Conservation (phyloP, 2,888 invertebrate species). For the Calliscelio sp. region DNA sequence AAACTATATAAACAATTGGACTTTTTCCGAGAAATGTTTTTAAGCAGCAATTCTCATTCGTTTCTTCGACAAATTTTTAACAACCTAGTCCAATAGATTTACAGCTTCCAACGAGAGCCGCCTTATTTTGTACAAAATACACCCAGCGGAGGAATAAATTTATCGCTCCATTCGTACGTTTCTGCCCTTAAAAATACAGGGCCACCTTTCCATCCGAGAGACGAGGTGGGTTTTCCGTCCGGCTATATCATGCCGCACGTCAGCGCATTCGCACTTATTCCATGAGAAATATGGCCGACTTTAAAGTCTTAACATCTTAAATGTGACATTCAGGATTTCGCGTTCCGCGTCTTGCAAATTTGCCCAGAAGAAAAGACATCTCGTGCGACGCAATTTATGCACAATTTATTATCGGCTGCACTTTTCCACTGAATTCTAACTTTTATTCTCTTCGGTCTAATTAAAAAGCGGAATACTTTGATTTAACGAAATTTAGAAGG, state of each 20-base stretch:
- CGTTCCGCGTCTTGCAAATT: slow-evolving; percentile 55
- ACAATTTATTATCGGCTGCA: slow-evolving; percentile 23
- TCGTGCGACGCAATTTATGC: slow-evolving; percentile 31
- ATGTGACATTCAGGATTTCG: slow-evolving; percentile 65
- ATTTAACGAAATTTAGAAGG: background rate
- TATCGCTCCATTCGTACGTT: slow-evolving; percentile 61
- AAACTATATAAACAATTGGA: slow-evolving; percentile 4
- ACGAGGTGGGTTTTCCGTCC: slow-evolving; percentile 57
- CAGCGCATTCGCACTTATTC: slow-evolving; percentile 70
- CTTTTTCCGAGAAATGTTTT: slow-evolving; percentile 8
- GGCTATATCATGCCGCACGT: slow-evolving; percentile 67
- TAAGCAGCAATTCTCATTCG: slow-evolving; percentile 51
- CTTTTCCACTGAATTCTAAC: background rate
- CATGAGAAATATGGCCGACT: slow-evolving; percentile 66
- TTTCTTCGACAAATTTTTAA: slow-evolving; percentile 67
- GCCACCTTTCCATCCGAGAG: slow-evolving; percentile 56
- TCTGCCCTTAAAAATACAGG: slow-evolving; percentile 68
- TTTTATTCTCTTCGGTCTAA: background rate
- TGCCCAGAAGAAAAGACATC: slow-evolving; percentile 20
- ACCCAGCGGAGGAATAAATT: slow-evolving; percentile 68
- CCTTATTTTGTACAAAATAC: slow-evolving; percentile 70
- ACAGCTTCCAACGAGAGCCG: slow-evolving; percentile 50
- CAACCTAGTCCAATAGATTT: slow-evolving; percentile 59
- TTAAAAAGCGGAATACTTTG: background rate
- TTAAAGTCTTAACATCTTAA: slow-evolving; percentile 68